Evolutionary conservation across 1,140 invertebrate species (phyloP).

Genomic region (Oncopeltus fasciatus): DNA sequence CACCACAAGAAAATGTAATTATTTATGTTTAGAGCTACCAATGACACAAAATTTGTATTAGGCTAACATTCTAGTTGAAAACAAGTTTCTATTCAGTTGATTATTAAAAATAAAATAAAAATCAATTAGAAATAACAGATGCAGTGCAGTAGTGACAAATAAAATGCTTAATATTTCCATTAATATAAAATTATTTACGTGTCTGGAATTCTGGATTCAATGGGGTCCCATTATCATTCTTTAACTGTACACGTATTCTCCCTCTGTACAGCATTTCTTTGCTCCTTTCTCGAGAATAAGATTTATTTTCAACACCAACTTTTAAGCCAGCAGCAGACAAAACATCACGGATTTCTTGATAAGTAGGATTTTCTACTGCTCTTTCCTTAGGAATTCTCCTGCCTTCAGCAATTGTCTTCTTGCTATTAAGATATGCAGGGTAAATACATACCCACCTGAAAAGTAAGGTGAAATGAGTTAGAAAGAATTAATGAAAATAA

Average conservation of each 20-base stretch:
- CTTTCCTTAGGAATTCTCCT: conserved; percentile 66
- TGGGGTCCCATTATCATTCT: conserved; percentile 76
- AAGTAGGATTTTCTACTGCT: conserved; percentile 87
- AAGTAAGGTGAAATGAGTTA: background rate
- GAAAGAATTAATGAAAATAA: conserved; percentile 8
- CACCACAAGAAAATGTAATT: too few relatives aligned
- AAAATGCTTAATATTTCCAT: too few relatives aligned
- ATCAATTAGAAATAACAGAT: too few relatives aligned
- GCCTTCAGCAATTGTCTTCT: conserved; percentile 77
- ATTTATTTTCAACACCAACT: conserved; percentile 85
- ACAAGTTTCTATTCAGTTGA: too few relatives aligned
- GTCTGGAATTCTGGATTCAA: conserved; percentile 57
- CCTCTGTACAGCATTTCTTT: conserved; percentile 69
- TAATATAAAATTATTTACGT: too few relatives aligned
- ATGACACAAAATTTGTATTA: too few relatives aligned
- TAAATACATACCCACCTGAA: conserved; percentile 91
- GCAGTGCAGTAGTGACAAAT: too few relatives aligned
- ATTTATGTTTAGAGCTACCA: too few relatives aligned
- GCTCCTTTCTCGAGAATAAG: conserved; percentile 72
- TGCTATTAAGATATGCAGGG: conserved; percentile 89
- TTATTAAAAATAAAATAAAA: too few relatives aligned
- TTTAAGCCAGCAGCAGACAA: conserved; percentile 63
- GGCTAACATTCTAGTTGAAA: too few relatives aligned
- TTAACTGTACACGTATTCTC: conserved; percentile 79
- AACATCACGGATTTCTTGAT: conserved; percentile 86